A percentile compares a stretch with the other conserved stretches of the same genome.
phyloP scores from a whole-genome alignment of 2,797 vertebrate species.

The Merluccius polli region DNA sequence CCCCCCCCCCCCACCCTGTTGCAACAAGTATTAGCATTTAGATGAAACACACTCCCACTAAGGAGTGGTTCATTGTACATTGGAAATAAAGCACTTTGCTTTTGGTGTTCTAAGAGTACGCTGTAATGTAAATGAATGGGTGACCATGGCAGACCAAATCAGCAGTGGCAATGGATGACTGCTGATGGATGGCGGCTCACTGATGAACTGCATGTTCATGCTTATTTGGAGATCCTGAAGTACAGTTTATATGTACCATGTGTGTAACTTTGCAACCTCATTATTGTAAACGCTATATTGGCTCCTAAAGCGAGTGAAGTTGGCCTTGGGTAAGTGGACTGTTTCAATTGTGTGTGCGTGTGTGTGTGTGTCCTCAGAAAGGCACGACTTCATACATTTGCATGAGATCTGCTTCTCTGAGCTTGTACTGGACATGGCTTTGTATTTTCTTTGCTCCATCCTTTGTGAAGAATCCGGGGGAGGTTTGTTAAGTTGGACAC shows the following conservation, averaged over 20 bases:
- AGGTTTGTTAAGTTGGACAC: background rate
- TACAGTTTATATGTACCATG: background rate
- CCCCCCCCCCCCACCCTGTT: background rate
- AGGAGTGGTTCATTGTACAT: slow-evolving; percentile 46
- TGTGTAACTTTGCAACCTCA: background rate
- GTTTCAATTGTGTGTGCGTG: background rate
- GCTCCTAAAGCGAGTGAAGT: background rate
- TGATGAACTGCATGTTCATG: background rate
- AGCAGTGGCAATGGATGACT: background rate
- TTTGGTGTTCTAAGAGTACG: slow-evolving; percentile 25
- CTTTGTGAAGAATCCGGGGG: background rate
- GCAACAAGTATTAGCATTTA: slow-evolving; percentile 56
- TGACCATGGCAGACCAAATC: background rate
- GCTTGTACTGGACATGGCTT: background rate
- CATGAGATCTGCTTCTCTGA: slow-evolving; percentile 13
- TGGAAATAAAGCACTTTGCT: slow-evolving; percentile 45
- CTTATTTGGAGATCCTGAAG: background rate
- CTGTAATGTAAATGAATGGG: slow-evolving; percentile 31
- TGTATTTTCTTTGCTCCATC: background rate
- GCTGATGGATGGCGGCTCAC: background rate
- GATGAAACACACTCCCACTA: slow-evolving; percentile 53
- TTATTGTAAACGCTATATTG: background rate
- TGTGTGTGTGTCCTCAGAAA: background rate
- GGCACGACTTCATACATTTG: background rate
- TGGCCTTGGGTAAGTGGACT: background rate